phyloP scores from a whole-genome alignment of 1,140 invertebrate species.

The Zaprionus ornatus region DNA sequence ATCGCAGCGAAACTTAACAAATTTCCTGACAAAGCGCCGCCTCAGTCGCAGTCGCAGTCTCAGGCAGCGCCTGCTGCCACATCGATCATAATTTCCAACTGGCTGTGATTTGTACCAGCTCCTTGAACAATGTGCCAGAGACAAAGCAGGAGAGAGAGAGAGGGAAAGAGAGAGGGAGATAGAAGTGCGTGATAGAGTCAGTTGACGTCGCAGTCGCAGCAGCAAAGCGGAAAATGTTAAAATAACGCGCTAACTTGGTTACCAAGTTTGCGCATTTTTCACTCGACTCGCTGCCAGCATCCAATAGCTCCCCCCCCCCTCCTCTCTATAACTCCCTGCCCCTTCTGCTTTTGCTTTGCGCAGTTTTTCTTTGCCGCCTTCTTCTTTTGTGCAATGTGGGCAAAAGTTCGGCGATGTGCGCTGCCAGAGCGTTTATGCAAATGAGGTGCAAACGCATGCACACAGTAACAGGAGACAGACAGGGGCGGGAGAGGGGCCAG shows the following conservation, averaged over 20 bases:
- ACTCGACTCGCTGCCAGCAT: slow-evolving; percentile 62
- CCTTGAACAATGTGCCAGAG: slow-evolving; percentile 53
- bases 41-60: slow-evolving; percentile 17
- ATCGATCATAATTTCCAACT: slow-evolving; percentile 78
- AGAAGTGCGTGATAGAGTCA: slow-evolving; percentile 1
- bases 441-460: slow-evolving; percentile 79
- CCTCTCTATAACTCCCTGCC: neutral
- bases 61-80: slow-evolving; percentile 46
- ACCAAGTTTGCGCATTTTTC: slow-evolving; percentile 82
- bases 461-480: slow-evolving; percentile 34
- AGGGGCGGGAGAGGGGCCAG: neutral
- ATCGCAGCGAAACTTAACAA: slow-evolving; percentile 69
- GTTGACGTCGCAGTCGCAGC: slow-evolving; percentile 23
- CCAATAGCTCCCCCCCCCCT: slow-evolving; percentile 1
- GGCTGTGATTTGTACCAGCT: slow-evolving; percentile 77
- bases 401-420: slow-evolving; percentile 67
- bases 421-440: slow-evolving; percentile 80
- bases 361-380: slow-evolving; percentile 51
- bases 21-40: slow-evolving; percentile 69
- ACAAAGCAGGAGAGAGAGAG: slow-evolving; percentile 2
- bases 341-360: neutral
- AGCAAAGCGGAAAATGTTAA: slow-evolving; percentile 80
- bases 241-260: slow-evolving; percentile 82
- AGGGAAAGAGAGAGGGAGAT: slow-evolving; percentile 5
- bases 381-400: slow-evolving; percentile 75